Conservation (phyloP, 2,113 vertebrate genomes). For the Paramormyrops kingsleyae region DNA sequence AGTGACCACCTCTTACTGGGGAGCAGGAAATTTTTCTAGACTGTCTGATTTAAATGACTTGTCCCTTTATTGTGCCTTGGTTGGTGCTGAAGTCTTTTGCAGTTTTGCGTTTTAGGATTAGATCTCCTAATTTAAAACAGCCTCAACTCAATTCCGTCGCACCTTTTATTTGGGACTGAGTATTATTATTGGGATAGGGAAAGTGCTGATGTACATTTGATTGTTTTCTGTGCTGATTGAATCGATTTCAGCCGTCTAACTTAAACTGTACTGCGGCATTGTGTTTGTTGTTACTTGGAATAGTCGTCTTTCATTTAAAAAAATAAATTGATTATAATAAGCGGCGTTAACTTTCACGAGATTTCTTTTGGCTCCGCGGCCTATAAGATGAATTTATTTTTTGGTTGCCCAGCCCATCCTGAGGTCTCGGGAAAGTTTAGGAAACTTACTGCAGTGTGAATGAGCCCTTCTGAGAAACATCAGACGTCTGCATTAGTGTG, state of each 20-base stretch:
- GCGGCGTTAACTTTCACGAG: neutral
- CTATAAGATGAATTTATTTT: neutral
- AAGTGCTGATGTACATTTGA: neutral
- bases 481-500: conserved; percentile 1
- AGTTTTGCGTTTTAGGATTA: neutral
- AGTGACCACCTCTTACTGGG: neutral
- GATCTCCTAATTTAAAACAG: neutral
- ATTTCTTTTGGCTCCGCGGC: neutral
- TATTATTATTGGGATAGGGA: neutral
- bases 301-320: neutral
- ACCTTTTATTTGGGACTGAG: neutral
- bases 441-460: conserved; percentile 6
- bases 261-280: neutral
- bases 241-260: neutral
- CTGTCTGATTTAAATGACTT: neutral
- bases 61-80: neutral
- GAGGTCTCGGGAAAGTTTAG: neutral
- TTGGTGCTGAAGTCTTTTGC: neutral
- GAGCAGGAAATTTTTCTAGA: neutral
- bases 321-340: neutral
- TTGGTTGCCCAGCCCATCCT: neutral
- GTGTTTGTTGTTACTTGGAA: neutral
- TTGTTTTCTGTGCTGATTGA: neutral
- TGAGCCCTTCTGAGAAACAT: conserved; percentile 5
- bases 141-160: neutral